A percentile compares a stretch with the other conserved stretches of the same genome.
phyloP scores from a whole-genome alignment of 2,797 vertebrate species.

The Sebastes melanostomus region DNA sequence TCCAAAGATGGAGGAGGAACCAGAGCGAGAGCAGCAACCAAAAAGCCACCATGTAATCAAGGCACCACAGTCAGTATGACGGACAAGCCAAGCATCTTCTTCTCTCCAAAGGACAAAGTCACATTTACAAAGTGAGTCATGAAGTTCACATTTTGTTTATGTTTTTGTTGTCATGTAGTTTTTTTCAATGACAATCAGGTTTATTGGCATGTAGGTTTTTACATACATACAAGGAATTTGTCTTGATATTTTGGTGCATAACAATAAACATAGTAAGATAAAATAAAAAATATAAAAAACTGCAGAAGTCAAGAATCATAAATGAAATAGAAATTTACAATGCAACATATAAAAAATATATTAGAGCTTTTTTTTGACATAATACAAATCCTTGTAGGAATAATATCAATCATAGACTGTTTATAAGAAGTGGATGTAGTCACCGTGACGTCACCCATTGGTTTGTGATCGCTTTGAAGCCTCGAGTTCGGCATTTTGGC shows the following conservation, averaged over 20 bases:
- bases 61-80: slow-evolving; percentile 70
- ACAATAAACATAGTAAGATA: neutral
- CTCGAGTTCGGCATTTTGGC: too few relatives aligned
- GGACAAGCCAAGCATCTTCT: slow-evolving; percentile 86
- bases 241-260: neutral
- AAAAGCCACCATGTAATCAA: slow-evolving; percentile 70
- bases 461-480: too few relatives aligned
- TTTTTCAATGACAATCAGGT: neutral
- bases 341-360: neutral
- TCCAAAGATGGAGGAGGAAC: slow-evolving; percentile 78
- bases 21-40: slow-evolving; percentile 61
- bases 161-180: neutral
- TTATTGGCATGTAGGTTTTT: neutral
- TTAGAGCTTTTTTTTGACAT: neutral
- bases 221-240: neutral
- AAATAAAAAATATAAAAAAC: neutral
- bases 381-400: neutral
- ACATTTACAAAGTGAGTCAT: slow-evolving; percentile 86
- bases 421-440: too few relatives aligned
- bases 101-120: slow-evolving; percentile 87
- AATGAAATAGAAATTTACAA: neutral
- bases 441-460: too few relatives aligned
- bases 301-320: too few relatives aligned
- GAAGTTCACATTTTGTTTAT: neutral
- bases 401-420: neutral